Percentiles rank a stretch among this genome's conserved stretches.
phyloP scores from a whole-genome alignment of 1,140 invertebrate species.

The Platyscapa corneri region DNA sequence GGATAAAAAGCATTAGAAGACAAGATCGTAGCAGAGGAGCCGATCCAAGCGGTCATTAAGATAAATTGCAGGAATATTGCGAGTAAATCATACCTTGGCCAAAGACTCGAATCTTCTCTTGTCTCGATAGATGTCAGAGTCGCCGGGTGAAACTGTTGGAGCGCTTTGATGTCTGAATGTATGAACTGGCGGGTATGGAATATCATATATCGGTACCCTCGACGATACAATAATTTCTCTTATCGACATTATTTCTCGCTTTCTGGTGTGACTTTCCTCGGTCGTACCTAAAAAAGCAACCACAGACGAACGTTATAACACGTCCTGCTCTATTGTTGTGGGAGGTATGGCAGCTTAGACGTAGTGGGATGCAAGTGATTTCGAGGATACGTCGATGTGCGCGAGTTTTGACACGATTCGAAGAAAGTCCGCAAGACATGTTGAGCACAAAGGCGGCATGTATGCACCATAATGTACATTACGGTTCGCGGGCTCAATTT shows the following conservation, averaged over 20 bases:
- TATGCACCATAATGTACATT: too few relatives aligned
- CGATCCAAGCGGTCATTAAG: neutral
- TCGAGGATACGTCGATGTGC: neutral
- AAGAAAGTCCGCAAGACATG: neutral
- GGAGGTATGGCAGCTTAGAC: too few relatives aligned
- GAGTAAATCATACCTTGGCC: slow-evolving; percentile 21
- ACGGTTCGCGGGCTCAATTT: neutral
- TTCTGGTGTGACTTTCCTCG: neutral
- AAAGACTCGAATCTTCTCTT: neutral
- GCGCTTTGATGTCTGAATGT: neutral
- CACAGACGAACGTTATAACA: neutral
- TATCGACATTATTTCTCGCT: slow-evolving; percentile 37
- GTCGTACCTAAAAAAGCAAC: neutral
- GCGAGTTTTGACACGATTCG: neutral
- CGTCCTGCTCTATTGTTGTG: neutral
- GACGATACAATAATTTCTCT: slow-evolving; percentile 28
- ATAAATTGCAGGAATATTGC: neutral
- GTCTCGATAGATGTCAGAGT: neutral
- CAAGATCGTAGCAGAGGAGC: neutral
- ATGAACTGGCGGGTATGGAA: neutral
- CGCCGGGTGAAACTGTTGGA: neutral
- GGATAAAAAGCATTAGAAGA: too few relatives aligned
- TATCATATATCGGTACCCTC: slow-evolving; percentile 19
- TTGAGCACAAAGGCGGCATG: neutral
- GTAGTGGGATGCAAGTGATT: neutral